A percentile compares a stretch with the other conserved stretches of the same genome.
Evolutionary conservation across 2,888 invertebrate species (phyloP).

Genomic region (Diarsia brunnea): DNA sequence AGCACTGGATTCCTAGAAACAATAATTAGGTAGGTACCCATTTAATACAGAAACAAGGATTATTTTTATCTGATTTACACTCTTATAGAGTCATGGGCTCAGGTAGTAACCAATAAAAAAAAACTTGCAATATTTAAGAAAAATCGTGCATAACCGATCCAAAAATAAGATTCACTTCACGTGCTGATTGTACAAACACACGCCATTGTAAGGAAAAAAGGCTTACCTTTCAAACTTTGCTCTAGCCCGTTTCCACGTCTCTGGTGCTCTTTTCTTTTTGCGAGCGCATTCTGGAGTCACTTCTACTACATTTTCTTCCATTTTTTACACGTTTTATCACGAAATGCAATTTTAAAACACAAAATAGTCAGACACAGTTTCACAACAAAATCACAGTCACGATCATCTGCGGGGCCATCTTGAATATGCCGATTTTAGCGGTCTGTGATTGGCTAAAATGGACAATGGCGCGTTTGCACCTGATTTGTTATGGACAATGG

Average conservation of each 20-base stretch:
- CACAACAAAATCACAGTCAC: conserved; percentile 4
- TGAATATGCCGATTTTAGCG: not conserved
- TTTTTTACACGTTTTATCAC: conserved; percentile 2
- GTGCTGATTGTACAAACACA: conserved; percentile 37
- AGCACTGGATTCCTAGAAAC: conserved; percentile 8
- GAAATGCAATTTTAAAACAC: conserved; percentile 14
- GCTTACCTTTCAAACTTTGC: conserved; percentile 14
- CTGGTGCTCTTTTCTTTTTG: conserved; percentile 24
- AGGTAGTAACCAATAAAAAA: conserved; percentile 2
- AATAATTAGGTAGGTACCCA: conserved; percentile 13
- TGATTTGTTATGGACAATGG: conserved; percentile 7
- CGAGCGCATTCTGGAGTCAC: conserved; percentile 33
- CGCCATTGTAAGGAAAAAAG: conserved; percentile 18
- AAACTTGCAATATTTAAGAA: not conserved
- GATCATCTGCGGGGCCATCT: conserved; percentile 11
- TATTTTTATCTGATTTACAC: not conserved
- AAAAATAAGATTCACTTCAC: conserved; percentile 28
- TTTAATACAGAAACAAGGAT: conserved; percentile 11
- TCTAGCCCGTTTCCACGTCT: conserved; percentile 9
- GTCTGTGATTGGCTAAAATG: conserved; percentile 16
- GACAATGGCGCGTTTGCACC: conserved; percentile 14
- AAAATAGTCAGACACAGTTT: conserved; percentile 10
- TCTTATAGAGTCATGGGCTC: conserved; percentile 1
- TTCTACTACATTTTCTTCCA: conserved; percentile 12
- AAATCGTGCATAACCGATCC: not conserved